Evolutionary conservation across 2,888 invertebrate species (phyloP).

Genomic region (Acronicta leporina): DNA sequence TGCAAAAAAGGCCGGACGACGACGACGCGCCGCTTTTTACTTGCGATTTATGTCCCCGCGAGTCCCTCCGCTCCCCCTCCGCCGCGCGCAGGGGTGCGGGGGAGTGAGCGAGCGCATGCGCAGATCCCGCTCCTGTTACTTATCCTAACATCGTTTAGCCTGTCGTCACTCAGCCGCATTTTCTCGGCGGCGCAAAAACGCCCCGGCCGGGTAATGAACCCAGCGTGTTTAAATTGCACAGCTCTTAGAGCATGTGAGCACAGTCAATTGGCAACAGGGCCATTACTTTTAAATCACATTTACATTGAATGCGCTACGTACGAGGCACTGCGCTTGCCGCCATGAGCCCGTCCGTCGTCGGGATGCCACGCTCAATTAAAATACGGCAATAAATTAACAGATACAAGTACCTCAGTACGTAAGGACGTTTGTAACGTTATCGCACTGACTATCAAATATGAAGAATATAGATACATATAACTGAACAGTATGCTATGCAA

Average conservation of each 20-base stretch:
- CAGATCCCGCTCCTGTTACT: constrained; percentile 49
- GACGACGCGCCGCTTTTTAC: constrained; percentile 76
- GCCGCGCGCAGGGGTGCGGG: neutral
- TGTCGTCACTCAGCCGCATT: constrained; percentile 47
- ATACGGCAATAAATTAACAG: constrained; percentile 83
- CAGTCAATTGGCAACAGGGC: constrained; percentile 73
- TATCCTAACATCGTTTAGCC: constrained; percentile 48
- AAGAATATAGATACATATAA: neutral
- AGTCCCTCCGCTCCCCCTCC: constrained; percentile 26
- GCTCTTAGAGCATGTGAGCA: constrained; percentile 53
- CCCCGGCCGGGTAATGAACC: constrained; percentile 52
- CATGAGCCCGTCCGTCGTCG: constrained; percentile 50
- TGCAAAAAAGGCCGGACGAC: constrained; percentile 74
- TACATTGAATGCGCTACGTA: constrained; percentile 83
- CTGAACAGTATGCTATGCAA: neutral
- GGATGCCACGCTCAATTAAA: constrained; percentile 81
- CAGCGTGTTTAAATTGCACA: constrained; percentile 49
- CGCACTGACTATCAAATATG: constrained; percentile 15
- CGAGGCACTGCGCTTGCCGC: constrained; percentile 51
- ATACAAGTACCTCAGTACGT: constrained; percentile 53
- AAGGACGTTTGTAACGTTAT: constrained; percentile 42
- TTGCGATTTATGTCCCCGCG: constrained; percentile 75
- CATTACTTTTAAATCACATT: constrained; percentile 82
- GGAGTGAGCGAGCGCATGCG: constrained; percentile 46
- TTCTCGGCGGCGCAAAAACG: constrained; percentile 53